Conservation (phyloP, 1,140 invertebrate species). For the Plectrocnemia conspersa region DNA sequence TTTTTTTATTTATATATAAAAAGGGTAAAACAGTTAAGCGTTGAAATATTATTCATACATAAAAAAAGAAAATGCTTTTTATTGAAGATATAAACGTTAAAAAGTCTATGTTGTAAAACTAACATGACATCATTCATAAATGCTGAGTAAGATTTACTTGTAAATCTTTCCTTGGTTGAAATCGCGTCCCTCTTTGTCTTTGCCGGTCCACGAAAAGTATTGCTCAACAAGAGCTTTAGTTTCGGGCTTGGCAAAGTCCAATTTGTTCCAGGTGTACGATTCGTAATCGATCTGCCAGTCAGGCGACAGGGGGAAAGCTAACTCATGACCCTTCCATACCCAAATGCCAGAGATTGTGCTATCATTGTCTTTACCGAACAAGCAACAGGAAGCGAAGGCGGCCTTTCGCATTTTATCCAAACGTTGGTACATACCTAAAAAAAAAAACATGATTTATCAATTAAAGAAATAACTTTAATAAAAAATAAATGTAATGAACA, state of each 20-base stretch:
- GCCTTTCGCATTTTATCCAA: conserved; percentile 97
- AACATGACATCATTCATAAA: conserved; percentile 1
- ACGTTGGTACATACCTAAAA: conserved; percentile 86
- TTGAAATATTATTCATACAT: no score
- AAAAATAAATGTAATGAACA: conserved; percentile 34
- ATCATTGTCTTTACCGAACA: conserved; percentile 91
- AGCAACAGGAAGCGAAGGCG: conserved; percentile 87
- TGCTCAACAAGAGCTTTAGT: conserved; percentile 89
- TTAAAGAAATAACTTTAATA: background rate
- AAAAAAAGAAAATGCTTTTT: no score
- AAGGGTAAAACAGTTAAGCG: no score
- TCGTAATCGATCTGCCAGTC: conserved; percentile 98
- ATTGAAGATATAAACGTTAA: no score
- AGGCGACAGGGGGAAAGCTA: conserved; percentile 81
- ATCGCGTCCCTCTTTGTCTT: conserved; percentile 81
- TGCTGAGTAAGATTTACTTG: conserved; percentile 61
- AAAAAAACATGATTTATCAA: conserved; percentile 13
- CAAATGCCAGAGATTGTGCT: conserved; percentile 94
- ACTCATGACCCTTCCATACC: conserved; percentile 93
- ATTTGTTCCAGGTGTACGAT: conserved; percentile 93
- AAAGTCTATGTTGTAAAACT: background rate
- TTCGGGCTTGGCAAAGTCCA: conserved; percentile 75
- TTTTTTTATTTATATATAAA: no score
- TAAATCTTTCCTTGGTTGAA: conserved; percentile 99
- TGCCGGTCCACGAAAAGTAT: conserved; percentile 89